Evolutionary conservation across 2,113 vertebrate species (phyloP).

Genomic region (Craseonycteris thonglongyai): DNA sequence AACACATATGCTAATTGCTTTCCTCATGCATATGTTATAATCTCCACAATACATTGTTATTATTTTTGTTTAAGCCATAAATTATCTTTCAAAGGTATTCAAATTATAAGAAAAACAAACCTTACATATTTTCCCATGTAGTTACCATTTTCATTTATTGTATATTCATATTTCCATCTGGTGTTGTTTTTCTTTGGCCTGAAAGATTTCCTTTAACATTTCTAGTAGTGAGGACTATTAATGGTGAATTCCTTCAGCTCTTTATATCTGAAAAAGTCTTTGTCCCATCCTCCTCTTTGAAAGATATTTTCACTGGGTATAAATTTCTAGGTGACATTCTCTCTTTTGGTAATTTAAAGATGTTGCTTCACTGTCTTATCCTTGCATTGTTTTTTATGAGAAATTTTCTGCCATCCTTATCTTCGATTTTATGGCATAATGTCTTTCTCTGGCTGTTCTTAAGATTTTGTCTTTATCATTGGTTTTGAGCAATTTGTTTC

Average conservation of each 20-base stretch:
- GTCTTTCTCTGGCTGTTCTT: not conserved
- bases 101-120: not conserved
- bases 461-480: not conserved
- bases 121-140: not conserved
- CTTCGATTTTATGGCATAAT: not conserved
- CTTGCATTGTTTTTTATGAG: not conserved
- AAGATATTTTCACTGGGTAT: not conserved
- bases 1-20: not conserved
- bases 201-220: not conserved
- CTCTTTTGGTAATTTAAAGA: not conserved
- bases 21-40: not conserved
- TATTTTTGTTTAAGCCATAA: conserved; percentile 24
- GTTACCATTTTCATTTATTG: not conserved
- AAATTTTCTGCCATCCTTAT: not conserved
- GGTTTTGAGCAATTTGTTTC: conserved; percentile 25
- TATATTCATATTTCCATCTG: not conserved
- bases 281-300: not conserved
- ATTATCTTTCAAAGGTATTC: not conserved
- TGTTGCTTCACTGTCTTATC: not conserved
- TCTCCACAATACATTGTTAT: not conserved
- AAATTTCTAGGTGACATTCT: conserved; percentile 1
- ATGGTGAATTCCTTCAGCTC: not conserved
- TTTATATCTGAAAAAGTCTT: not conserved
- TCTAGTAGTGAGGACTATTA: not conserved
- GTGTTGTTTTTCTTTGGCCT: not conserved